Base-by-base conservation (phyloP, 2,797 vertebrate genomes). In the Oryzias dopingdopingensis region DNA sequence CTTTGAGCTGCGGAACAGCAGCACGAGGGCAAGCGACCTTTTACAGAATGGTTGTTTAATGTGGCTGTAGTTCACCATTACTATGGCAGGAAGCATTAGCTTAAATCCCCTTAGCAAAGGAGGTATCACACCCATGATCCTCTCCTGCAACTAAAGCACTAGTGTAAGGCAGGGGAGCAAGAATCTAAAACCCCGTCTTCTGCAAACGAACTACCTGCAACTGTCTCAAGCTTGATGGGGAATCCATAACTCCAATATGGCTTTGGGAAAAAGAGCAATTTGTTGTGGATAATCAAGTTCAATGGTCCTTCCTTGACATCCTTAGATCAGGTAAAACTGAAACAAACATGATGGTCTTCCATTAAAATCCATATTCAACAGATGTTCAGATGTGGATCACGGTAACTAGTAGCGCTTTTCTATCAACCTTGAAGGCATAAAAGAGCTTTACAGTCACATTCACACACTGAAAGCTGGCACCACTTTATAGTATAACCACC, bases 211-310 rank as follows among this genome's bases (percentile, higher is more conserved):
- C 87, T 86, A 86, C 75, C 77, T 49, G 67, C 61, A 68, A 75
- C 80, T 65, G 79, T 87, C 86, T 75, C 73, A 72, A 70, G 75
- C 78, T 83, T 79, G 68, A 82, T 77, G 84, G 88, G 86, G 82
- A 90, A 91, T 90, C 90, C 89, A 89, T 89, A 82, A 90, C 86
- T 88, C 80, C 86, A 89, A 88, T 88, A 88, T 89, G 84, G 85
- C 82, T 90, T 85, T 81, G 67, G 85, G 83, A 76, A 81, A 83
- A 75, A 83, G 75, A 72, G 78, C 83, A 88, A 89, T 91, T 90
- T 90, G 83, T 89, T 78, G 78, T 79, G 83, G 86, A 83, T 86
- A 90, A 91, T 91, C 87, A 88, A 87, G 87, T 86, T 74, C 72
- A 62, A 71, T 67, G 58, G 72, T 85, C 59, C 48, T 70, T 83